These are phyloP conservation scores for Drosophila littoralis DNA, from an alignment of 1,140 invertebrate genomes.

Conservation along the genomic window DNA sequence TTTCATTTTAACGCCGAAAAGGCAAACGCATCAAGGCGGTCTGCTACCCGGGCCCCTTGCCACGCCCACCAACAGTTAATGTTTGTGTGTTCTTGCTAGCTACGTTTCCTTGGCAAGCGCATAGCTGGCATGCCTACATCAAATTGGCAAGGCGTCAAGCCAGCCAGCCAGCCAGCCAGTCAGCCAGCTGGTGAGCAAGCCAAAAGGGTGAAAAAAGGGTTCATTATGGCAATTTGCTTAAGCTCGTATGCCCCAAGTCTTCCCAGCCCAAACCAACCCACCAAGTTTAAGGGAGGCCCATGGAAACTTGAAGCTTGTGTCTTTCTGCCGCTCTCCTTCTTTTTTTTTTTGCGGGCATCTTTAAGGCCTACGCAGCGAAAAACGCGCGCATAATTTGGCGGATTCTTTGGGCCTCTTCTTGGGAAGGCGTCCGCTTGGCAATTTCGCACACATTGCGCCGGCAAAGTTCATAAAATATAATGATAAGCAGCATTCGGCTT, in stretches of 20 bases:
- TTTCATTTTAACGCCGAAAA: slow-evolving; percentile 83
- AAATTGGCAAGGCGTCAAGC: slow-evolving; percentile 81
- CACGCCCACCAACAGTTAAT: slow-evolving; percentile 25
- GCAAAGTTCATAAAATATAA: slow-evolving; percentile 72
- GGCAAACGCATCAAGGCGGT: slow-evolving; percentile 77
- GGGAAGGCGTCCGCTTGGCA: slow-evolving; percentile 33
- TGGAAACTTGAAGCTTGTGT: slow-evolving; percentile 54
- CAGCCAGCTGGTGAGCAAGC: slow-evolving; percentile 25
- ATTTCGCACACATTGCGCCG: slow-evolving; percentile 59
- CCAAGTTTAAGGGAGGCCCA: slow-evolving; percentile 1
- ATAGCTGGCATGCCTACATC: slow-evolving; percentile 69
- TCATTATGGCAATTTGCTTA: slow-evolving; percentile 83
- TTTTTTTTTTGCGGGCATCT: slow-evolving; percentile 16
- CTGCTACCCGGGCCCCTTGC: slow-evolving; percentile 18
- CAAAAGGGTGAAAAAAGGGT: slow-evolving; percentile 71
- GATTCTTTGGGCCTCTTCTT: slow-evolving; percentile 7
- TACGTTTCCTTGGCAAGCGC: slow-evolving; percentile 63
- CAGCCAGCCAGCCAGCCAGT: slow-evolving; percentile 38
- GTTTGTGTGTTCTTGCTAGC: slow-evolving; percentile 23
- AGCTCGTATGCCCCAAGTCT: slow-evolving; percentile 56
- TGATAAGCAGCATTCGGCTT: slow-evolving; percentile 72
- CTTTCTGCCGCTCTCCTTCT: slow-evolving; percentile 21
- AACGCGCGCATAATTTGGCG: slow-evolving; percentile 33
- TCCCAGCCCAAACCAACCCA: slow-evolving; percentile 11
- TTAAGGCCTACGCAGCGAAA: slow-evolving; percentile 57